These are phyloP conservation scores for Ophonus ardosiacus DNA, from an alignment of 2,888 invertebrate species.

Conservation along the genomic window DNA sequence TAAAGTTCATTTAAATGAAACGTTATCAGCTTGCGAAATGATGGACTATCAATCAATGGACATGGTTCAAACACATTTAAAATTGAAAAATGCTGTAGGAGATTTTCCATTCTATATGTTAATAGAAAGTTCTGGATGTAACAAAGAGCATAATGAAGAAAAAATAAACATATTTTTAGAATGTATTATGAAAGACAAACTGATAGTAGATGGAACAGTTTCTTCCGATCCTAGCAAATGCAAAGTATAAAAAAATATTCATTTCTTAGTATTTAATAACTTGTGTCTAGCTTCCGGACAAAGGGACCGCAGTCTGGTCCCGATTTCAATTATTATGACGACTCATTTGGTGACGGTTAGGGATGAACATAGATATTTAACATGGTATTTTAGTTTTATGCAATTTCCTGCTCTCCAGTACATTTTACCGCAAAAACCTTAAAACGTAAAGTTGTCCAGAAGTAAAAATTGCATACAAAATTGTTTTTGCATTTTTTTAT, in stretches of 20 bases:
- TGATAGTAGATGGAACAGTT: constrained; percentile 89
- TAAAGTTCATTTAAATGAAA: constrained; percentile 88
- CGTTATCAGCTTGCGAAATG: constrained; percentile 96
- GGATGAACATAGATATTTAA: no score
- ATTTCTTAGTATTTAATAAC: no score
- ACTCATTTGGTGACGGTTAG: no score
- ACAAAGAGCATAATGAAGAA: constrained; percentile 89
- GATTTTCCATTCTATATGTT: constrained; percentile 89
- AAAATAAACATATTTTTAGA: constrained; percentile 89
- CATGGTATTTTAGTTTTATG: no score
- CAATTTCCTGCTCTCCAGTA: no score
- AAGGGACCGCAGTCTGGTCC: no score
- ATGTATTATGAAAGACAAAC: constrained; percentile 82
- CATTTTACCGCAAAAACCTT: no score
- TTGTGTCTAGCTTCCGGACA: no score
- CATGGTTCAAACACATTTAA: constrained; percentile 80
- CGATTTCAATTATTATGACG: no score
- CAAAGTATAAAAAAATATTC: constrained; percentile 76
- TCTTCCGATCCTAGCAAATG: constrained; percentile 88
- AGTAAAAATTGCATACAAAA: no score
- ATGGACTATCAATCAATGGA: constrained; percentile 88
- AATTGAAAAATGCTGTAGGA: constrained; percentile 80
- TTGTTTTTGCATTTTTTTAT: no score
- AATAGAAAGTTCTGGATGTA: constrained; percentile 92
- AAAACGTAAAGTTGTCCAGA: no score